These are phyloP conservation scores for Burhinus oedicnemus DNA, from an alignment of 2,113 vertebrate species.

Conservation along the genomic window DNA sequence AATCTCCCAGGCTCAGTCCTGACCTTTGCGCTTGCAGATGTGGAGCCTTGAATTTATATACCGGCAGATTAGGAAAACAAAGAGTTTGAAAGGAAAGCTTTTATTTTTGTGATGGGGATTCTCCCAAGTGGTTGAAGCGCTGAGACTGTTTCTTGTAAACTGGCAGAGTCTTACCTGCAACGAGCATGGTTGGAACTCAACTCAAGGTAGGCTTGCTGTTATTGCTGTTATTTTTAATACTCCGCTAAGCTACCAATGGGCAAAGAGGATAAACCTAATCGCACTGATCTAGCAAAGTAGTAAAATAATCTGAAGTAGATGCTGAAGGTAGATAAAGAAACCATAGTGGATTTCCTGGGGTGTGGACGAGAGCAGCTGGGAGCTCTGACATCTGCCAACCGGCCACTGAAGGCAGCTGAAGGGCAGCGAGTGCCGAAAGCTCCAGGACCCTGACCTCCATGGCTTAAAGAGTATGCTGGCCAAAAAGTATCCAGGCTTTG, in stretches of 20 bases:
- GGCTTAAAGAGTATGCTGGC: background rate
- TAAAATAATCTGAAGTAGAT: background rate
- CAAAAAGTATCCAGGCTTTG: background rate
- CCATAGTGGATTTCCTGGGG: rapidly evolving
- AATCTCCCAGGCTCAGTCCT: background rate
- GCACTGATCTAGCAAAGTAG: background rate
- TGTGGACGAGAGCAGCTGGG: background rate
- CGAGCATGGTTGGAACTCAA: background rate
- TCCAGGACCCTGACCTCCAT: background rate
- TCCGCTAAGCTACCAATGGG: background rate
- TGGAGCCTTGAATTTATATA: background rate
- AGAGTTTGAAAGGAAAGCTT: background rate
- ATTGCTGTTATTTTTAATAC: background rate
- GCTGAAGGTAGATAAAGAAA: background rate
- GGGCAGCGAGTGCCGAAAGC: rapidly evolving
- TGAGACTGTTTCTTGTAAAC: background rate
- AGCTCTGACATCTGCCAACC: background rate
- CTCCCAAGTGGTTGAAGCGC: background rate
- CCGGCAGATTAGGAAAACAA: background rate
- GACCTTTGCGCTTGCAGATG: background rate
- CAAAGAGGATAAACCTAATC: background rate
- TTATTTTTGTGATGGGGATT: background rate
- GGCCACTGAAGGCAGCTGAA: background rate
- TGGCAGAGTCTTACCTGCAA: background rate
- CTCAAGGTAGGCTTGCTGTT: background rate